phyloP scores from a whole-genome alignment of 2,888 invertebrate species.

The Strigamia crassipes region DNA sequence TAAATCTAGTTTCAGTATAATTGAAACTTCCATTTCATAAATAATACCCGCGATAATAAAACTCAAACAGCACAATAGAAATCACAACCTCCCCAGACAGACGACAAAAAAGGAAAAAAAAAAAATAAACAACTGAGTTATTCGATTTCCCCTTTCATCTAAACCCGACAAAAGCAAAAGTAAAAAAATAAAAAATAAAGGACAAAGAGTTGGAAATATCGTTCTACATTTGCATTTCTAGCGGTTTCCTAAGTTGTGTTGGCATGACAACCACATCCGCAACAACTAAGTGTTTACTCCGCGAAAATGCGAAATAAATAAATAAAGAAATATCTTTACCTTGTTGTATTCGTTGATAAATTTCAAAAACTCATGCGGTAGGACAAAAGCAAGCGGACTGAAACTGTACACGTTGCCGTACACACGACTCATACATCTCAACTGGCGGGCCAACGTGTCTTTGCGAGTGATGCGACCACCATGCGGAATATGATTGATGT shows the following conservation, averaged over 20 bases:
- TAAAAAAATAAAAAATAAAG: too few species aligned
- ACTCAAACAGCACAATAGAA: neutral
- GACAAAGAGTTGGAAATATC: too few species aligned
- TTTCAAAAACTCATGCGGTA: conserved; percentile 82
- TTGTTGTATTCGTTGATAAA: conserved; percentile 77
- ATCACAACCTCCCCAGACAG: neutral
- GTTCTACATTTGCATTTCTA: too few species aligned
- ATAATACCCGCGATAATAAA: neutral
- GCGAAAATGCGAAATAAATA: too few species aligned
- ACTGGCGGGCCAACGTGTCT: conserved; percentile 75
- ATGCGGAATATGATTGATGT: conserved; percentile 79
- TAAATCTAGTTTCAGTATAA: neutral
- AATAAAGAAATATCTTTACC: too few species aligned
- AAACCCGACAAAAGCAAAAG: neutral
- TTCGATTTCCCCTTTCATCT: neutral
- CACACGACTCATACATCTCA: conserved; percentile 79
- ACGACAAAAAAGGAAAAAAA: too few species aligned
- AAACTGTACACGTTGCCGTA: conserved; percentile 82
- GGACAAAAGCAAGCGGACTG: conserved; percentile 80
- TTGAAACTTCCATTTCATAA: neutral
- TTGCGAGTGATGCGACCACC: conserved; percentile 82
- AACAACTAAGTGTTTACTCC: neutral
- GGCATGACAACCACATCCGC: neutral
- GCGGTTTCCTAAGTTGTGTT: neutral
- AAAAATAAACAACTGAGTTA: neutral